Percentiles rank a stretch among this genome's conserved stretches.
Evolutionary conservation across 2,113 vertebrate species (phyloP).

Genomic region (Malurus alboscapulatus): DNA sequence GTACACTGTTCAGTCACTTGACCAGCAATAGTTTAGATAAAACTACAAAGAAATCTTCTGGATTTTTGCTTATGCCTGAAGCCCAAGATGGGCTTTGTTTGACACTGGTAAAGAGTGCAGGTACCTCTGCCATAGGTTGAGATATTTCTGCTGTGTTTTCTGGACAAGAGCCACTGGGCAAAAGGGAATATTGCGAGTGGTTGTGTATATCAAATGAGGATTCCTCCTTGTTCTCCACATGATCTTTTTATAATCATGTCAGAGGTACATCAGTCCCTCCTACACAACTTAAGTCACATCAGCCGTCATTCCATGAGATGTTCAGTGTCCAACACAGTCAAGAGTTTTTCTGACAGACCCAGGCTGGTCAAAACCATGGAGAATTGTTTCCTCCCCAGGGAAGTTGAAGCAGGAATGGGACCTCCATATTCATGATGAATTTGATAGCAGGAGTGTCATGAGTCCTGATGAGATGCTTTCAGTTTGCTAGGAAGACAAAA

Average conservation of each 20-base stretch:
- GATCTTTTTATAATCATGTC: background rate
- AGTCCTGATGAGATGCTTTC: background rate
- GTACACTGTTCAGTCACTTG: background rate
- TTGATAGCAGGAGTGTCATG: background rate
- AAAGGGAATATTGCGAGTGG: rapidly evolving
- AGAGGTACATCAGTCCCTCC: background rate
- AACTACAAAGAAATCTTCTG: background rate
- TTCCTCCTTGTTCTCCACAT: background rate
- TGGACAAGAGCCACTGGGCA: background rate
- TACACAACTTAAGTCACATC: background rate
- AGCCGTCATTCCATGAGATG: background rate
- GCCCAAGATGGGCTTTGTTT: background rate
- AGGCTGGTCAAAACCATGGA: background rate
- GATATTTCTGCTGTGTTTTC: background rate
- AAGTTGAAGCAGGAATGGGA: background rate
- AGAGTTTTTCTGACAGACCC: background rate
- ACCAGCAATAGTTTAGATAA: background rate
- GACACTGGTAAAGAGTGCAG: background rate
- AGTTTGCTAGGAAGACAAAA: background rate
- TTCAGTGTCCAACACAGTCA: background rate
- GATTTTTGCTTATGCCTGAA: background rate
- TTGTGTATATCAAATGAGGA: background rate
- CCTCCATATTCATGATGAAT: background rate
- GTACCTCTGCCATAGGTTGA: background rate
- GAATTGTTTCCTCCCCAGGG: background rate